Evolutionary conservation across 2,797 vertebrate genomes (phyloP), one percentile per base, ranked within the genome.

Genomic region (Chanos chanos): DNA sequence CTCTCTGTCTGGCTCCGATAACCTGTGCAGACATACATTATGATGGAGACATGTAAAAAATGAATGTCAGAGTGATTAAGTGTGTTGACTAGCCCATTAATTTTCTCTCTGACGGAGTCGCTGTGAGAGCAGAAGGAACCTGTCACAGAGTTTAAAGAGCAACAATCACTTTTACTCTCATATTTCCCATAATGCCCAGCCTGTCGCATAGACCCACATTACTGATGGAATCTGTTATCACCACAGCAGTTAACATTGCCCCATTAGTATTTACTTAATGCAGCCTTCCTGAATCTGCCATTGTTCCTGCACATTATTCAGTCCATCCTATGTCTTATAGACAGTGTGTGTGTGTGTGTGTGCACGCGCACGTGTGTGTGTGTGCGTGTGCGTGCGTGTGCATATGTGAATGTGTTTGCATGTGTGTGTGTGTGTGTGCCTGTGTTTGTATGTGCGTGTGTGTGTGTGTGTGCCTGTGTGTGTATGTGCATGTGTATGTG

Each of bases 21-120:
- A 82, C 81, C 70, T 0, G 6, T 73, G 75, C 18, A 43, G 79
- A 77, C 12, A 64, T 40, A 50, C 55, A 28, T 72, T 73, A 73
- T 60, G 53, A 77, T 56, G 19, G 82, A 82, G 78, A 83, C 81
- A 81, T 84, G 74, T 87, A 87, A 90, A 89, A 89, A 89, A 92
- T 91, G 89, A 88, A 91, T 87, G 81, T 81, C 81, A 79, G 74
- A 84, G 82, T 78, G 89, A 90, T 91, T 92, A 92, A 83, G 80
- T 72, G 65, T 48, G 82, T 74, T 73, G 86, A 83, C 79, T 85
- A 79, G 75, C 77, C 80, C 85, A 88, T 90, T 91, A 69, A 88
- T 92, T 87, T 87, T 84, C 82, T 73, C 82, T 73, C 58, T 53
- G 64, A 60, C 54, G 48, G 63, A 61, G 41, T 48, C 45, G 21